Evolutionary conservation across 2,888 invertebrate species (phyloP).

Genomic region (Junonia oenone): DNA sequence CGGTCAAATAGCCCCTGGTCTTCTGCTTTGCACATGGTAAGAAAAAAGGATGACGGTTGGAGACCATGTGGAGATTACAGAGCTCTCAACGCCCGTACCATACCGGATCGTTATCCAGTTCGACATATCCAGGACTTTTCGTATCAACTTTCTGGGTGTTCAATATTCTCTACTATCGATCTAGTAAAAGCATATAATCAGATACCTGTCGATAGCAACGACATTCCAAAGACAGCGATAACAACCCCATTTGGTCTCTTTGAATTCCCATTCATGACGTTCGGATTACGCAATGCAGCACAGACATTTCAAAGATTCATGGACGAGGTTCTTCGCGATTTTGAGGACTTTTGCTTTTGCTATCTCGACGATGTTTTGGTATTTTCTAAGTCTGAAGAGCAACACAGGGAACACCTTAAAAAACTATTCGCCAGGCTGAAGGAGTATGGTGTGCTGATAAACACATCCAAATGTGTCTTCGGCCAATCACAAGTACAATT

Average conservation of each 20-base stretch:
- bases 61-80: constrained; percentile 28
- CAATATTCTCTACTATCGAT: not conserved
- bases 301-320: not conserved
- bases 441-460: too few relatives aligned
- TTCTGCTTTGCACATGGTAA: constrained; percentile 34
- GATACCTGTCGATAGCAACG: not conserved
- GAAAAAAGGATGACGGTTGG: constrained; percentile 34
- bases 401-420: too few relatives aligned
- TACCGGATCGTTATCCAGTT: constrained; percentile 24
- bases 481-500: too few relatives aligned
- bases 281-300: not conserved
- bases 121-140: not conserved
- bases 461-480: too few relatives aligned
- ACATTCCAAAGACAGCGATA: not conserved
- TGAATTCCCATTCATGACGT: not conserved
- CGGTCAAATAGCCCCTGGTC: constrained; percentile 27
- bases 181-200: not conserved
- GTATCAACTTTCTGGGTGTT: not conserved
- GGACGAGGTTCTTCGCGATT: too few relatives aligned
- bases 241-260: not conserved
- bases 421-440: too few relatives aligned
- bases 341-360: too few relatives aligned
- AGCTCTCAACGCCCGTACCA: constrained; percentile 21
- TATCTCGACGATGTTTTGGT: too few relatives aligned
- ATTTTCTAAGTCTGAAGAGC: too few relatives aligned